Evolutionary conservation across 1,140 invertebrate species (phyloP).

Genomic region (Scaptomyza pallida): DNA sequence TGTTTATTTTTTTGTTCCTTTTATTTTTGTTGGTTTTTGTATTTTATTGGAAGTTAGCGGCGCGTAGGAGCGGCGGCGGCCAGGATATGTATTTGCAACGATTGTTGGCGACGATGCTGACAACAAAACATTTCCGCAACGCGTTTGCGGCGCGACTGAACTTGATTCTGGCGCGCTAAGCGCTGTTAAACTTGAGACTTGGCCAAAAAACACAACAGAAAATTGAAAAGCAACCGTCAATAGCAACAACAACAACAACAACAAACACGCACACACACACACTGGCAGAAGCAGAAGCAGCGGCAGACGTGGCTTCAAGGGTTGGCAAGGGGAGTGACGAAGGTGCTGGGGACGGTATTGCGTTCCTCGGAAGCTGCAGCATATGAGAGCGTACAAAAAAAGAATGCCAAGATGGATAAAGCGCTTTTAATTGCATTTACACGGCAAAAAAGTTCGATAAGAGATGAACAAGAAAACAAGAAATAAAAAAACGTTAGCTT

Average conservation of each 20-base stretch:
- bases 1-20: neutral
- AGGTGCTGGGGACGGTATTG: conserved; percentile 16
- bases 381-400: neutral
- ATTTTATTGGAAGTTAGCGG: neutral
- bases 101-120: conserved; percentile 58
- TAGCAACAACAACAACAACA: conserved; percentile 21
- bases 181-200: conserved; percentile 81
- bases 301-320: conserved; percentile 25
- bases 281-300: conserved; percentile 17
- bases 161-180: conserved; percentile 79
- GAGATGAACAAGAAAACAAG: neutral
- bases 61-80: neutral
- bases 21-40: neutral
- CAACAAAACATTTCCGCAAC: conserved; percentile 79
- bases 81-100: conserved; percentile 26
- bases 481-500: neutral
- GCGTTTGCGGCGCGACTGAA: conserved; percentile 83
- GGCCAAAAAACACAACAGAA: conserved; percentile 47
- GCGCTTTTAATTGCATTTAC: conserved; percentile 33
- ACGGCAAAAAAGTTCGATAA: conserved; percentile 23
- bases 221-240: conserved; percentile 57
- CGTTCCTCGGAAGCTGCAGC: conserved; percentile 39
- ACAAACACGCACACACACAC: conserved; percentile 1
- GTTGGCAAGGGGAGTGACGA: too few relatives aligned
- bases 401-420: conserved; percentile 6